phyloP scores from a whole-genome alignment of 2,888 invertebrate species.

The Gymnocheta viridis region DNA sequence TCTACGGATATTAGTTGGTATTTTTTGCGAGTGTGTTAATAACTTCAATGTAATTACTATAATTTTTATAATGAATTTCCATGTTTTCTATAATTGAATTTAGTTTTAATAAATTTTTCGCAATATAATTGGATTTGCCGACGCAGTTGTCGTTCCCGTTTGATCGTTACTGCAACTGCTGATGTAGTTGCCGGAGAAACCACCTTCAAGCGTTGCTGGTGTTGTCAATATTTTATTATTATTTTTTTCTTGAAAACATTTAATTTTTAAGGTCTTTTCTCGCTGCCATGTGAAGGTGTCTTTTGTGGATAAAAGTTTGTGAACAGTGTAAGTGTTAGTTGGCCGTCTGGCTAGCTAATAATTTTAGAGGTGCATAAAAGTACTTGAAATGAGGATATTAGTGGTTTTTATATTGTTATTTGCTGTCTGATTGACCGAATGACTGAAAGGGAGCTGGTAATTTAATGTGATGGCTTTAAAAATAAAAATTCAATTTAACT shows the following conservation, averaged over 20 bases:
- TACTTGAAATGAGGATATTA: constrained; percentile 62
- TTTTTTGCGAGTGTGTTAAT: constrained; percentile 42
- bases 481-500: constrained; percentile 66
- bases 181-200: neutral
- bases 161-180: neutral
- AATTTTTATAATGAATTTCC: constrained; percentile 81
- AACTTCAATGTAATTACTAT: constrained; percentile 78
- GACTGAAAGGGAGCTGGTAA: constrained; percentile 2
- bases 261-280: constrained; percentile 6
- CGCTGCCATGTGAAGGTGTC: constrained; percentile 43
- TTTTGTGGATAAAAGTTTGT: constrained; percentile 44
- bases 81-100: constrained; percentile 82
- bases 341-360: constrained; percentile 22
- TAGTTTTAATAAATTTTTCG: constrained; percentile 81
- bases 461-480: constrained; percentile 59
- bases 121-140: constrained; percentile 66
- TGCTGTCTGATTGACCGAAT: neutral
- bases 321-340: neutral
- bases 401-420: constrained; percentile 52
- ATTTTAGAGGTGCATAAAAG: constrained; percentile 50
- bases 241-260: constrained; percentile 11
- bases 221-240: constrained; percentile 30
- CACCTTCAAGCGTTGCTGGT: constrained; percentile 40
- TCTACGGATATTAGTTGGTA: neutral
- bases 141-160: constrained; percentile 36